Conservation (phyloP, 2,113 vertebrate genomes). For the Macquaria australasica region DNA sequence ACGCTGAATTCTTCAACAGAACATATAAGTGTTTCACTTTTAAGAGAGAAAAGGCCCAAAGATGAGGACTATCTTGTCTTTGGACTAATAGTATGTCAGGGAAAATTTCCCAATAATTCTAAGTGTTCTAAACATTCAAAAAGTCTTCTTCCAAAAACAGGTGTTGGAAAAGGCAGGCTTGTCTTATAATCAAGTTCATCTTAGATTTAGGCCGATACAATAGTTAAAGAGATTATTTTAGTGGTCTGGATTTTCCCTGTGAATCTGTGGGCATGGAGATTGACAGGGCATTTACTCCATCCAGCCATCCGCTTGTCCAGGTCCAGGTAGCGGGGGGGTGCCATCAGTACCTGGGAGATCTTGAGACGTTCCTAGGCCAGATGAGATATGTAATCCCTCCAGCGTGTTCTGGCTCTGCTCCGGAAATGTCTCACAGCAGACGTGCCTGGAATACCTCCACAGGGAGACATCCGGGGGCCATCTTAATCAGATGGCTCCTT, state of each 20-base stretch:
- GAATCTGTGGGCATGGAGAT: not conserved
- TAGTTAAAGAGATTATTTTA: not conserved
- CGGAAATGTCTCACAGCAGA: slow-evolving; percentile 1
- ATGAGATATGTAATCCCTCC: slow-evolving; percentile 46
- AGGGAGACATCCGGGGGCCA: not conserved
- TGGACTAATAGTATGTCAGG: not conserved
- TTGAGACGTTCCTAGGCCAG: slow-evolving; percentile 19
- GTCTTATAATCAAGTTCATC: not conserved
- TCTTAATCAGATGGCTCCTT: slow-evolving; percentile 6
- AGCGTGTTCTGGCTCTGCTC: slow-evolving; percentile 13
- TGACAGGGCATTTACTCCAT: not conserved
- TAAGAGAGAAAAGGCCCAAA: not conserved
- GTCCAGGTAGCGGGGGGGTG: not conserved
- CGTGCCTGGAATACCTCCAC: slow-evolving; percentile 9
- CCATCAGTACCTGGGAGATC: not conserved
- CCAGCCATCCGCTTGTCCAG: not conserved
- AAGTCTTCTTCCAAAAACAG: not conserved
- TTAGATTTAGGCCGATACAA: not conserved
- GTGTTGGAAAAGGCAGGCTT: not conserved
- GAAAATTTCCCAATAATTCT: not conserved
- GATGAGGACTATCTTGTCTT: not conserved
- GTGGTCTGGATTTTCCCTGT: not conserved
- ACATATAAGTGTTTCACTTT: not conserved
- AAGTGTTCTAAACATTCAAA: not conserved
- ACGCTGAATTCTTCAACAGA: too few species aligned